Conservation (phyloP, 30 jellyfish, hydroid and myxozoan species). For the Chrysaora quinquecirrha region DNA sequence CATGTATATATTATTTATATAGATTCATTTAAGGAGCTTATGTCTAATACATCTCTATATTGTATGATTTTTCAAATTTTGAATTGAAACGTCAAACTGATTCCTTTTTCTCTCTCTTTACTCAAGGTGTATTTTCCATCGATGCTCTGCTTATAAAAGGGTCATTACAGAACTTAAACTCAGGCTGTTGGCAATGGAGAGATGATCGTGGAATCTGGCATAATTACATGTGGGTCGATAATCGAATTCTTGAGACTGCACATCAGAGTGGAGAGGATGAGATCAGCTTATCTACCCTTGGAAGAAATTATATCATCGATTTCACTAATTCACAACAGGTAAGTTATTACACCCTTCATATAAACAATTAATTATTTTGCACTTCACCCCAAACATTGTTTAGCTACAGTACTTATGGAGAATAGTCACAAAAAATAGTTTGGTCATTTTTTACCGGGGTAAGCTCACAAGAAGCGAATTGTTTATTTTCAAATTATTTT, state of each 20-base stretch:
- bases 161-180: constrained; percentile 35
- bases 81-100: no score
- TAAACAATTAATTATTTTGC: neutral
- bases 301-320: constrained; percentile 93
- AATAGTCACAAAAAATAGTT: no score
- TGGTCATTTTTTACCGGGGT: no score
- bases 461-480: no score
- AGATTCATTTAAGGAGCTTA: no score
- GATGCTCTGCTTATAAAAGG: constrained; percentile 87
- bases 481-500: no score
- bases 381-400: no score
- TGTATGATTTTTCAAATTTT: no score
- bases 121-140: constrained; percentile 75
- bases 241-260: constrained; percentile 92
- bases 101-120: no score
- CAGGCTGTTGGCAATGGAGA: constrained; percentile 98
- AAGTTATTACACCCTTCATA: no score
- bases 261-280: constrained; percentile 96
- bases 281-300: constrained; percentile 92
- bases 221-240: constrained; percentile 96
- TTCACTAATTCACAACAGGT: constrained; percentile 96
- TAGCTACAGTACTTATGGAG: neutral
- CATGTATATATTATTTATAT: no score
- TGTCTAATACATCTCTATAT: no score
- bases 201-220: constrained; percentile 96